Base-by-base conservation (phyloP, 2,113 vertebrate genomes). In the Neodon shergylaensis region DNA sequence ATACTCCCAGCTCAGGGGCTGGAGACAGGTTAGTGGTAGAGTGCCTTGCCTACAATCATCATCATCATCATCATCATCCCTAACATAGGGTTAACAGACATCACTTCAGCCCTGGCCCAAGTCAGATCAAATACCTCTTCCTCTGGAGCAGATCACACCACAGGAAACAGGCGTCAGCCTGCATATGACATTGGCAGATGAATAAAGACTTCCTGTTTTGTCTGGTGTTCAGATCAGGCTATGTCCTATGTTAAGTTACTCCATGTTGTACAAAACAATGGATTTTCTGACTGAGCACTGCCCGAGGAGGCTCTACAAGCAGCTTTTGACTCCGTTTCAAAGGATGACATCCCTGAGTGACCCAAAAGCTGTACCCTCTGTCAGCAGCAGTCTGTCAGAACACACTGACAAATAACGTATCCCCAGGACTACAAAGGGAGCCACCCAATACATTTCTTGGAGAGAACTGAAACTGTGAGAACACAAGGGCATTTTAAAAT, bases 121-220 rank as follows among this genome's bases (percentile, higher is more conserved):
- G 39, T 70, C 39, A 68, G 58, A 44, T 24, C 77, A 76, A 54
- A 33, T 66, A 1, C n/a, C 21, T 79, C 52, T 89, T 65, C 36
- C 70, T 79, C 14, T 84, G 26, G 6, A 70, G 31, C 61, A 73
- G 31, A 79, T 68, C 58, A 92, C 39, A 44, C 78, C 65, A 89
- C n/a, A 87, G 82, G 63, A 94, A 94, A 91, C 3, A 87, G 65
- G 65, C 36, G 79, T 58, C 28, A 52, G 61, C 14, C 47, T 61
- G 12, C 65, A 84, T 84, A 58, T 88, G 36, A 92, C 68, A 88
- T 82, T 78, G n/a, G 88, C 36, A 88, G 78, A 89, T 68, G 79
- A 85, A 44, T 79, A 36, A 24, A 86, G 65, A 86, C 24, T 86
- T 78, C 33, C 52, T 84, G 88, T 65, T 85, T 85, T 92, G 72